Percentiles rank a stretch among this genome's conserved stretches.
phyloP scores from a whole-genome alignment of 2,888 invertebrate genomes.

The Stenurella melanura region DNA sequence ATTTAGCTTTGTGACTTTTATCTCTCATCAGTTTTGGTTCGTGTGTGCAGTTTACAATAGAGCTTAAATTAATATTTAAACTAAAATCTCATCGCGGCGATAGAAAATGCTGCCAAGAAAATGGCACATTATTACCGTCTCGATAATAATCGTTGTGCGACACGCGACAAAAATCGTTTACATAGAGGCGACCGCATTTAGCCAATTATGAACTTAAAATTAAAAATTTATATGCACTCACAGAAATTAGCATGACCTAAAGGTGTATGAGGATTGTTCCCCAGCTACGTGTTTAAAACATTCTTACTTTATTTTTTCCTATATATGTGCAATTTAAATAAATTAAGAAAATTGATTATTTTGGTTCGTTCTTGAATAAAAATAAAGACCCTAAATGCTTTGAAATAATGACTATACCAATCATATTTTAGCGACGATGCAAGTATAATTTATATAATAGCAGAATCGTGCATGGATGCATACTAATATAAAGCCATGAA shows the following conservation, averaged over 20 bases:
- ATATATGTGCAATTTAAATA: not conserved
- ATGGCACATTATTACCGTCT: too few relatives aligned
- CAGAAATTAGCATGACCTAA: not conserved
- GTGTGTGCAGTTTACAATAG: too few relatives aligned
- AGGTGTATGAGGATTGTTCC: not conserved
- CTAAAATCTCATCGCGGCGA: too few relatives aligned
- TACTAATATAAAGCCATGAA: slow-evolving; percentile 56
- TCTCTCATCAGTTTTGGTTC: too few relatives aligned
- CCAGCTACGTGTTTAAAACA: not conserved
- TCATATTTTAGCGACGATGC: slow-evolving; percentile 45
- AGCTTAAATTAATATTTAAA: too few relatives aligned
- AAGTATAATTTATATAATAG: slow-evolving; percentile 53
- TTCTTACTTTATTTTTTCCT: not conserved
- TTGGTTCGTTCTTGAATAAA: not conserved
- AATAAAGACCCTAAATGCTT: not conserved
- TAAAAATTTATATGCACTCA: not conserved
- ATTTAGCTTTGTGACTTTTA: too few relatives aligned
- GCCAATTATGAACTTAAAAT: too few relatives aligned
- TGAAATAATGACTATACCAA: slow-evolving; percentile 42
- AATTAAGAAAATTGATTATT: not conserved
- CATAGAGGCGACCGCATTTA: too few relatives aligned
- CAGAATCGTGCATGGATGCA: slow-evolving; percentile 51
- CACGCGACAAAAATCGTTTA: too few relatives aligned
- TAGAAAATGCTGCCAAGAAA: too few relatives aligned
- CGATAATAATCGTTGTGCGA: too few relatives aligned